Evolutionary conservation across 2,888 invertebrate genomes (phyloP).

Genomic region (Agriopis leucophaearia): DNA sequence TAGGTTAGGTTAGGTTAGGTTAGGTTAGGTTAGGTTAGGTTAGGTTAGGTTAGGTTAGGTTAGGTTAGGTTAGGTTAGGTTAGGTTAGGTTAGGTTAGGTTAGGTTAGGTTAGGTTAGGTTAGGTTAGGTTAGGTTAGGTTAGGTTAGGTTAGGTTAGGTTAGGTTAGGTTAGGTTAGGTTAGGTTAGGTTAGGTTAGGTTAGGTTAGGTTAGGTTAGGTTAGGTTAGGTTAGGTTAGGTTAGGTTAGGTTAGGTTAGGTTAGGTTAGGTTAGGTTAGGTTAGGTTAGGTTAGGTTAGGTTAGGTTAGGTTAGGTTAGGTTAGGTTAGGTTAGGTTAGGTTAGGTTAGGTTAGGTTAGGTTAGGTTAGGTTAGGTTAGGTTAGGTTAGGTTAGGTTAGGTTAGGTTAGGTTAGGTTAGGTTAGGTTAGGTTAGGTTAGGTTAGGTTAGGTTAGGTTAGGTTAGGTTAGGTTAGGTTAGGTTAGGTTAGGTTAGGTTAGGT

Average conservation of each 20-base stretch:
- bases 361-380: too few species aligned
- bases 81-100: constrained; percentile 46
- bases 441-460: too few species aligned
- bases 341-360: too few species aligned
- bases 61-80: constrained; percentile 48
- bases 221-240: constrained; percentile 3
- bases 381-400: too few species aligned
- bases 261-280: too few species aligned
- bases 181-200: constrained; percentile 38
- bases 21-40: constrained; percentile 48
- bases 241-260: constrained; percentile 16
- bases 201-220: constrained; percentile 3
- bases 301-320: too few species aligned
- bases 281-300: too few species aligned
- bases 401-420: too few species aligned
- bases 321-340: too few species aligned
- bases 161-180: constrained; percentile 41
- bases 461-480: too few species aligned
- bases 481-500: too few species aligned
- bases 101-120: constrained; percentile 49
- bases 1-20: constrained; percentile 46
- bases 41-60: constrained; percentile 44
- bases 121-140: constrained; percentile 46
- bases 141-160: constrained; percentile 46
- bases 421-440: too few species aligned